Evolutionary conservation across 2,888 invertebrate genomes (phyloP).

Genomic region (Xestia sexstrigata): DNA sequence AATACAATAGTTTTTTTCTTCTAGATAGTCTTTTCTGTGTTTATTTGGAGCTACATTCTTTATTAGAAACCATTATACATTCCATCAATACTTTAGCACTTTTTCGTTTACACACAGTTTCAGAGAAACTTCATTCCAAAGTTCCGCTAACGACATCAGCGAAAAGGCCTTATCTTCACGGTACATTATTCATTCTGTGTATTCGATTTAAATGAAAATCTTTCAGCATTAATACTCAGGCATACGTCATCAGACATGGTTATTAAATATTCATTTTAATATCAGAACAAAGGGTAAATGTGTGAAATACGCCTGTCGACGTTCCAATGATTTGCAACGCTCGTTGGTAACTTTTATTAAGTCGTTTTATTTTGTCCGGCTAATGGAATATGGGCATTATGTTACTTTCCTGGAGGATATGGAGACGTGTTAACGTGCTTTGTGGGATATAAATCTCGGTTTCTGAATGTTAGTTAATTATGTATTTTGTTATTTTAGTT

Average conservation of each 20-base stretch:
- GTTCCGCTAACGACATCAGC: slow-evolving; percentile 45
- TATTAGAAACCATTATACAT: slow-evolving; percentile 1
- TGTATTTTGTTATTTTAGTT: background rate
- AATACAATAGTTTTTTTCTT: too few species aligned
- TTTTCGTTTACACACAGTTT: slow-evolving; percentile 20
- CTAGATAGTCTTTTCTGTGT: too few species aligned
- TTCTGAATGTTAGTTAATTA: slow-evolving; percentile 26
- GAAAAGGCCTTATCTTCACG: slow-evolving; percentile 40
- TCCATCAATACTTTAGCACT: slow-evolving; percentile 5
- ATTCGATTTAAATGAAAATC: slow-evolving; percentile 63
- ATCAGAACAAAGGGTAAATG: slow-evolving; percentile 77
- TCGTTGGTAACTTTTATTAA: slow-evolving; percentile 76
- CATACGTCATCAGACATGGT: slow-evolving; percentile 78
- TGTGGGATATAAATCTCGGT: slow-evolving; percentile 40
- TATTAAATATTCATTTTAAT: slow-evolving; percentile 87
- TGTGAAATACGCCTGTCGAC: slow-evolving; percentile 78
- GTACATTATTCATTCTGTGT: slow-evolving; percentile 54
- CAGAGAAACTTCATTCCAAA: slow-evolving; percentile 22
- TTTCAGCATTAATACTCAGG: slow-evolving; percentile 70
- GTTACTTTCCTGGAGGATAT: slow-evolving; percentile 51
- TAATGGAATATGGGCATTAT: slow-evolving; percentile 73
- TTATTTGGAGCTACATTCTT: slow-evolving; percentile 14
- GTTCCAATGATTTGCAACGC: slow-evolving; percentile 80
- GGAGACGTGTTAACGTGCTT: slow-evolving; percentile 35
- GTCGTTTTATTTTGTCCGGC: slow-evolving; percentile 74